Evolutionary conservation across 2,797 vertebrate species (phyloP).

Genomic region (Helarctos malayanus): DNA sequence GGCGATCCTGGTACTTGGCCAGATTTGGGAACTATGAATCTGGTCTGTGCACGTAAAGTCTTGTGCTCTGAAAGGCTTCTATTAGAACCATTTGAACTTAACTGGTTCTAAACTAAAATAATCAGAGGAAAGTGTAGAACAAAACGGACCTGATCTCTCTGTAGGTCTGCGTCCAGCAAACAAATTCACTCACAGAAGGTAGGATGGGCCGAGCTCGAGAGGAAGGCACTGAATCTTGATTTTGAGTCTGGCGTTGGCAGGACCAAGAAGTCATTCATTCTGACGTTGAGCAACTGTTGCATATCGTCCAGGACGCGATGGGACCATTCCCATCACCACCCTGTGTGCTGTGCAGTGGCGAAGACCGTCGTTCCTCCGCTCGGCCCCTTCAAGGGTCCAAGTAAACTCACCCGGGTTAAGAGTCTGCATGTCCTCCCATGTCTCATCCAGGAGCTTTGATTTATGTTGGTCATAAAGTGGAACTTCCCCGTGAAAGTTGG

Average conservation of each 20-base stretch:
- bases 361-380: not conserved
- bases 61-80: not conserved
- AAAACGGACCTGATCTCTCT: not conserved
- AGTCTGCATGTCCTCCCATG: rapidly evolving
- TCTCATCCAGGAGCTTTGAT: not conserved
- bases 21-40: not conserved
- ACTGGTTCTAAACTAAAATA: not conserved
- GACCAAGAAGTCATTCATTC: not conserved
- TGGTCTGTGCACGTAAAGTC: not conserved
- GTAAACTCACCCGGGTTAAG: not conserved
- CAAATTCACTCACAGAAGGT: not conserved
- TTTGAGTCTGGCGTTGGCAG: not conserved
- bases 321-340: not conserved
- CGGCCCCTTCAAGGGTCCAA: not conserved
- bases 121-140: not conserved
- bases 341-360: rapidly evolving
- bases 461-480: not conserved
- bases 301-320: not conserved
- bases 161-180: not conserved
- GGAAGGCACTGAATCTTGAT: not conserved
- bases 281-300: not conserved
- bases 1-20: slow-evolving; percentile 28
- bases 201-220: not conserved
- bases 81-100: not conserved
- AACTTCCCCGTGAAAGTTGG: rapidly evolving